Evolutionary conservation across 2,113 vertebrate genomes (phyloP), one percentile per base, ranked within the genome.

Genomic region (Girardinichthys multiradiatus): DNA sequence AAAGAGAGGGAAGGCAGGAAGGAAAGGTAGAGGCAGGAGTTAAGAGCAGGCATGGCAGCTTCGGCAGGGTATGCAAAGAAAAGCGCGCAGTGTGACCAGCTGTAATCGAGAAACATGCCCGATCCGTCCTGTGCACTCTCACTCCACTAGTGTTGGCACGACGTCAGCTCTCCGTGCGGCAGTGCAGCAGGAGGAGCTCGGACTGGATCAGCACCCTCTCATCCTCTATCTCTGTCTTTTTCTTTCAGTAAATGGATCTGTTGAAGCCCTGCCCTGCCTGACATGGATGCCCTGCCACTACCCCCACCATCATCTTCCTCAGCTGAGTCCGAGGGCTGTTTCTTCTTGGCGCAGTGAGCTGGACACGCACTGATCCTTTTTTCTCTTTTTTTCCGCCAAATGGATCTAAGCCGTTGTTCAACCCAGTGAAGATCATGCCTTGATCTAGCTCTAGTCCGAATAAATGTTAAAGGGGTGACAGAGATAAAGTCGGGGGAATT

Each of bases 261-360:
- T 94, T 91, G 91, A 87, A 95, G 95, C 95, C 94, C 95, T 94
- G 86, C 88, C 90, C 88, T 83, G 93, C 92, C 91, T 96, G 95
- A 95, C 95, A 98, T 97, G 97, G 98, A 97, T 92, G 95, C 95
- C 94, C 95, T 94, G 37, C 59, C 86, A 68, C 62, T 70, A 60
- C 64, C 68, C 26, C 67, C 82, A 72, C 74, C 72, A 58, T 84
- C 86, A 68, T 88, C 83, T 69, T 81, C 75, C 95, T 96, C 95
- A 95, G 94, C 95, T 95, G 95, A 96, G 94, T 94, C 92, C 93
- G 95, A 96, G 95, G 95, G 92, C 92, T 95, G 90, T 87, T 95
- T 91, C 95, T 95, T 89, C 94, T 96, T 96, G 96, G 95, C 95
- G 98, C 98, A 98, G 96, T 98, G 95, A 98, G 93, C 92, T 78